Base-by-base conservation (phyloP, 2,113 vertebrate species). In the Eclectus roratus region DNA sequence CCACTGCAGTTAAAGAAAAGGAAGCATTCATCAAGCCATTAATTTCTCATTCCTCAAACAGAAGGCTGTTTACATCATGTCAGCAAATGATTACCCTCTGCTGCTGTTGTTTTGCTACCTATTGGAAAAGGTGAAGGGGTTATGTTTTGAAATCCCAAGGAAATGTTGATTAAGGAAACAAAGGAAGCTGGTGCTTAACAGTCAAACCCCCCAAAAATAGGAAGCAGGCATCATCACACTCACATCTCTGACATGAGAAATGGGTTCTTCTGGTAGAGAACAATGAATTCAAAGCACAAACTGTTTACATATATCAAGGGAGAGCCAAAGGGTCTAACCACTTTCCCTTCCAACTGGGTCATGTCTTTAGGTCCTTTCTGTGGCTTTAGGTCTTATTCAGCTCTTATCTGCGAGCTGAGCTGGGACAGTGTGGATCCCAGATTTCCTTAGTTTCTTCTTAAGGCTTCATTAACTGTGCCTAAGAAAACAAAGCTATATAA, bases 121-220 rank as follows among this genome's bases (percentile, higher is more conserved):
- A 37, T 91, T 90, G 89, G 60, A 95, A 96, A 93, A 82, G 96
- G 97, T 93, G 89, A 97, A 96, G 90, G 60, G 46, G 79, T 96
- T 95, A 89, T 95, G 86, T 85, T 97, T 96, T 94, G 85, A 88
- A 97, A 96, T 80, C 74, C 66, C 50, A 17, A 24, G 41, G 70
- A 94, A 46, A 78, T 90, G 50, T 94, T 97, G 96, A 96, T 96
- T 95, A 97, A 97, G n/a, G 93, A 93, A 97, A 97, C 80, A 95
- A 89, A 91, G 79, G 88, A 95, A 96, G 35, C 25, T 80, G 35
- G 33, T 80, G 96, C 60, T 96, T 95, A 93, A 80, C 73, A 96
- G 55, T 55, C 37, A 68, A 73, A 14, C 5, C 17, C 37, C 17
- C 20, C 4, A 23, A 84, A 88, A 64, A 80, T 5, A 58, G 82